Evolutionary conservation across 2,797 vertebrate species (phyloP).

Genomic region (Pseudomugil gertrudae): DNA sequence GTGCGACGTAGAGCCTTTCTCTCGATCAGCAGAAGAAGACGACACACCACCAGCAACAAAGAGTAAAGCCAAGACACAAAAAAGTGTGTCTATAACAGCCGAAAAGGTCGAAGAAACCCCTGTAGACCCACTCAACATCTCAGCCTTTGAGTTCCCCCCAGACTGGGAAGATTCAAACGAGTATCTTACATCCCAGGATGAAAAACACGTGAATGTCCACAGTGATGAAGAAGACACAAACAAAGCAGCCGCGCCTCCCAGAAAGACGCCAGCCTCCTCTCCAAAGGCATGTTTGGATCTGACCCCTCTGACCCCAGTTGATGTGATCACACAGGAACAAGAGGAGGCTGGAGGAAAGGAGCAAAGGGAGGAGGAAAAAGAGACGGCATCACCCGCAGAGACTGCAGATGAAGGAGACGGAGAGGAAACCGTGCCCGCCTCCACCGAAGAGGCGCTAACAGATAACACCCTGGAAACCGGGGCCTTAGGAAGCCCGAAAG

Average conservation of each 20-base stretch:
- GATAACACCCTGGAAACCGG: constrained; percentile 1
- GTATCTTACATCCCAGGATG: constrained; percentile 10
- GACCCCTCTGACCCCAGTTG: constrained; percentile 69
- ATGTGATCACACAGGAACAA: constrained; percentile 37
- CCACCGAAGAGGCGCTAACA: neutral
- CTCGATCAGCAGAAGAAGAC: constrained; percentile 33
- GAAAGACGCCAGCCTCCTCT: constrained; percentile 54
- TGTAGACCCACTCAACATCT: constrained; percentile 28
- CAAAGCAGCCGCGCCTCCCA: constrained; percentile 66
- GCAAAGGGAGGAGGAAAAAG: constrained; percentile 66
- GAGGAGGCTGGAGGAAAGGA: constrained; percentile 62
- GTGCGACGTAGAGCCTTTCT: constrained; percentile 64
- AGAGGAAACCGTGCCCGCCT: constrained; percentile 28
- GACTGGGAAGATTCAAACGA: constrained; percentile 63
- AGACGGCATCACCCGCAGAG: constrained; percentile 66
- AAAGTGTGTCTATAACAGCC: constrained; percentile 39
- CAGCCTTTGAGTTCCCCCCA: constrained; percentile 59
- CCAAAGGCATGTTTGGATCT: constrained; percentile 73
- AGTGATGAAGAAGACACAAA: constrained; percentile 21
- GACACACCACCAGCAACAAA: constrained; percentile 33
- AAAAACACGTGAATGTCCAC: neutral
- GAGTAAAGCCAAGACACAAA: constrained; percentile 47
- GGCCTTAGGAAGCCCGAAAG: constrained; percentile 4
- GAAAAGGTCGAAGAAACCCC: constrained; percentile 33
- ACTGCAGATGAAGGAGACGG: constrained; percentile 65